Conservation (phyloP, 1,140 invertebrate species). For the Drosophila lini region DNA sequence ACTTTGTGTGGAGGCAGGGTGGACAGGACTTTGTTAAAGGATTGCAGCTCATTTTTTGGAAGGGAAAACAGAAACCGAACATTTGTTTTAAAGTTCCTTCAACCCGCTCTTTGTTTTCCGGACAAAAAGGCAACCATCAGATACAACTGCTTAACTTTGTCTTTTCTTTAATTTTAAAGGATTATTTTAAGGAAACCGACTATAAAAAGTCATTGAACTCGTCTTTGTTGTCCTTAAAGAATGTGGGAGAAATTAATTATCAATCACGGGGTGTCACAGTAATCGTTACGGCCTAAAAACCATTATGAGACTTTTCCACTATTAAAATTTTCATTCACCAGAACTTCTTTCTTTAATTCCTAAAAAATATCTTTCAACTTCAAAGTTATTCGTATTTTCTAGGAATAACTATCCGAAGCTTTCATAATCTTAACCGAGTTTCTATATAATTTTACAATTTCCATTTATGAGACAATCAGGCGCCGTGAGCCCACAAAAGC, state of each 20-base stretch:
- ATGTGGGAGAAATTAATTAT: background rate
- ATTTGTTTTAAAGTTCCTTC: conserved; percentile 13
- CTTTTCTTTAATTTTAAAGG: background rate
- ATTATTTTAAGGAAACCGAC: background rate
- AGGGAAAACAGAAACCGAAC: conserved; percentile 5
- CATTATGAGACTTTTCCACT: no score
- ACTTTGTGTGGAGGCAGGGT: background rate
- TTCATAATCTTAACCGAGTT: no score
- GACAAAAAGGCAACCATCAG: background rate
- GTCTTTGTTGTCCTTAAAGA: background rate
- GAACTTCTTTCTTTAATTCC: background rate
- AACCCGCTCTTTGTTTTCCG: conserved; percentile 18
- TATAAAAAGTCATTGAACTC: background rate
- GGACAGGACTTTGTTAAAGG: conserved; percentile 23
- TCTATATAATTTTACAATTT: background rate
- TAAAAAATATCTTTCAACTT: no score
- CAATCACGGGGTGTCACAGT: background rate
- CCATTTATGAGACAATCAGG: background rate
- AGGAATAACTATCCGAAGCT: background rate
- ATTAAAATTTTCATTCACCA: background rate
- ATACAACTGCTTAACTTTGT: background rate
- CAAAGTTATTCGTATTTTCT: background rate
- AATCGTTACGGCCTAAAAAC: no score
- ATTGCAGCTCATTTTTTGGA: conserved; percentile 41
- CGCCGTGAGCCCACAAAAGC: conserved; percentile 12